These are phyloP conservation scores for Grammomys surdaster DNA, from an alignment of 2,113 vertebrate genomes.

Conservation along the genomic window DNA sequence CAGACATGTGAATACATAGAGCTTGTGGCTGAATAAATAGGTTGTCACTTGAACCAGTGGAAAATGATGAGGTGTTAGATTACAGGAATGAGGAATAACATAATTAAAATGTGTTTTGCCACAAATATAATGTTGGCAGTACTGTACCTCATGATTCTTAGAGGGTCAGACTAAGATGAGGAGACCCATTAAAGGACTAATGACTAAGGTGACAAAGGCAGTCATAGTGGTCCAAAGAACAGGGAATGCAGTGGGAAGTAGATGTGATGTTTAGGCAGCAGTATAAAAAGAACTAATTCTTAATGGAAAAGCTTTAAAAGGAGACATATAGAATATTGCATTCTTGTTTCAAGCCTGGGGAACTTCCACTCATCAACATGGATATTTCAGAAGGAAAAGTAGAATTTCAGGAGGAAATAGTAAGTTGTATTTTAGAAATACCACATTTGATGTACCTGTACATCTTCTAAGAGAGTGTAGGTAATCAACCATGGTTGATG, in stretches of 20 bases:
- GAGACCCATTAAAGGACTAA: neutral
- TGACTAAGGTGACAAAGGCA: neutral
- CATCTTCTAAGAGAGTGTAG: neutral
- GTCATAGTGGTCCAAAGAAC: neutral
- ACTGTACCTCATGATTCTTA: neutral
- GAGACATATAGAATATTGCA: neutral
- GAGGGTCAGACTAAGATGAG: neutral
- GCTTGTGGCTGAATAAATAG: neutral
- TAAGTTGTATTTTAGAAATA: neutral
- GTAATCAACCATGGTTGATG: neutral
- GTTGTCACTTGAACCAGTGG: neutral
- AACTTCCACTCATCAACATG: neutral
- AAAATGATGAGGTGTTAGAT: neutral
- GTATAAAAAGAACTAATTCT: neutral
- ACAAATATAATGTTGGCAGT: neutral
- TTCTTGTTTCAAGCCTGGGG: neutral
- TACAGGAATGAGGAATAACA: neutral
- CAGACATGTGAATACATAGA: neutral
- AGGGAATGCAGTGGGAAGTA: neutral
- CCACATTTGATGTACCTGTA: neutral
- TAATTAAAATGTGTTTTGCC: neutral
- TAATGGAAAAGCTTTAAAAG: neutral
- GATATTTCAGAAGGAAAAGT: conserved; percentile 3
- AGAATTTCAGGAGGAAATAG: neutral
- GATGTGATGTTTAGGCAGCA: neutral